Evolutionary conservation across 2,113 vertebrate genomes (phyloP).

Genomic region (Tor tambroides): DNA sequence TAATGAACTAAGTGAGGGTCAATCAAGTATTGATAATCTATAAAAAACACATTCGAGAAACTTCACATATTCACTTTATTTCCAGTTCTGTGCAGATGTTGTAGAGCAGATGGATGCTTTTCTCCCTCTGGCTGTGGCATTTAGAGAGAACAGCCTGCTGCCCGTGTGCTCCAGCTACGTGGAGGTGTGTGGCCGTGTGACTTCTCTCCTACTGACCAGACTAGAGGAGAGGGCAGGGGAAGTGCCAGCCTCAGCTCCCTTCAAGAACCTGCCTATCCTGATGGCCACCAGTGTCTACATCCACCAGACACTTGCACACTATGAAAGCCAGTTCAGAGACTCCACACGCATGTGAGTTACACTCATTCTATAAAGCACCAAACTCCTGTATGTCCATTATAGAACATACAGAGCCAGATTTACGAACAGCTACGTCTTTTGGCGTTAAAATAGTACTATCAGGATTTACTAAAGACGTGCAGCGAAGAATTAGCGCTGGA

Average conservation of each 20-base stretch:
- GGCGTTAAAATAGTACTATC: no score
- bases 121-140: slow-evolving; percentile 87
- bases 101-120: slow-evolving; percentile 86
- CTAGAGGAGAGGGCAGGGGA: slow-evolving; percentile 83
- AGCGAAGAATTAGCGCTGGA: no score
- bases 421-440: no score
- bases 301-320: slow-evolving; percentile 79
- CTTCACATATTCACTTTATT: slow-evolving; percentile 24
- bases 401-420: no score
- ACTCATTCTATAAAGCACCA: not conserved
- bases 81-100: slow-evolving; percentile 90
- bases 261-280: slow-evolving; percentile 77
- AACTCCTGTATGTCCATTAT: not conserved
- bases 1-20: not conserved
- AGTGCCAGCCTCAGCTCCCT: slow-evolving; percentile 79
- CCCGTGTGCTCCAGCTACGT: slow-evolving; percentile 87
- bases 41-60: not conserved
- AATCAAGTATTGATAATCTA: not conserved
- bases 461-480: no score
- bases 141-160: slow-evolving; percentile 82
- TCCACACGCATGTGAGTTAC: slow-evolving; percentile 79
- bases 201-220: slow-evolving; percentile 80
- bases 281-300: slow-evolving; percentile 83
- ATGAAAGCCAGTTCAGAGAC: slow-evolving; percentile 81
- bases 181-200: slow-evolving; percentile 84